These are phyloP conservation scores for Lasiurus cinereus DNA, from an alignment of 2,113 vertebrate species.

Conservation along the genomic window DNA sequence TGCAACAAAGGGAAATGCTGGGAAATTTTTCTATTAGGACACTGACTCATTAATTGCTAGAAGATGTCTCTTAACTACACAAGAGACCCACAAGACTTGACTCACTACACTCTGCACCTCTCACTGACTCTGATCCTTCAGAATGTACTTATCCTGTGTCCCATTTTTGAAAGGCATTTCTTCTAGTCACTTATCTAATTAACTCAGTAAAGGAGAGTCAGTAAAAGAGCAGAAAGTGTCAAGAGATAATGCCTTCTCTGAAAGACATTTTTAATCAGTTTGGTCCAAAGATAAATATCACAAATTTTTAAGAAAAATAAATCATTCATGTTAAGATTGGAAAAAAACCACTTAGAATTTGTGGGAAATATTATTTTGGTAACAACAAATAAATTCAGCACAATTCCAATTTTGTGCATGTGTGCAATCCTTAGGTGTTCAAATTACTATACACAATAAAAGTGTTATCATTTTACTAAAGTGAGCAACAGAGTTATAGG, in stretches of 20 bases:
- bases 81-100: not conserved
- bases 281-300: not conserved
- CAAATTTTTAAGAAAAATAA: slow-evolving; percentile 4
- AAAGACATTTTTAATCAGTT: not conserved
- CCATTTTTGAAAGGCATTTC: not conserved
- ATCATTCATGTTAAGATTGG: not conserved
- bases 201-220: not conserved
- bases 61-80: not conserved
- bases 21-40: not conserved
- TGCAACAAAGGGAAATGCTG: not conserved
- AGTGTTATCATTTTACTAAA: slow-evolving; percentile 8
- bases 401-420: not conserved
- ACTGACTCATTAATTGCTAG: not conserved
- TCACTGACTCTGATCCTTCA: not conserved
- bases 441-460: not conserved
- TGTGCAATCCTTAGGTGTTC: not conserved
- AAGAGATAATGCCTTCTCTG: not conserved
- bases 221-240: not conserved
- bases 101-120: not conserved
- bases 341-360: not conserved
- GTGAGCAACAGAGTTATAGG: not conserved
- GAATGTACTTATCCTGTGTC: not conserved
- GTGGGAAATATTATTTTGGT: not conserved
- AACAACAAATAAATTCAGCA: not conserved
- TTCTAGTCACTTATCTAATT: not conserved